These are phyloP conservation scores for Conus ventricosus DNA, from an alignment of 1,140 invertebrate species.

Conservation along the genomic window DNA sequence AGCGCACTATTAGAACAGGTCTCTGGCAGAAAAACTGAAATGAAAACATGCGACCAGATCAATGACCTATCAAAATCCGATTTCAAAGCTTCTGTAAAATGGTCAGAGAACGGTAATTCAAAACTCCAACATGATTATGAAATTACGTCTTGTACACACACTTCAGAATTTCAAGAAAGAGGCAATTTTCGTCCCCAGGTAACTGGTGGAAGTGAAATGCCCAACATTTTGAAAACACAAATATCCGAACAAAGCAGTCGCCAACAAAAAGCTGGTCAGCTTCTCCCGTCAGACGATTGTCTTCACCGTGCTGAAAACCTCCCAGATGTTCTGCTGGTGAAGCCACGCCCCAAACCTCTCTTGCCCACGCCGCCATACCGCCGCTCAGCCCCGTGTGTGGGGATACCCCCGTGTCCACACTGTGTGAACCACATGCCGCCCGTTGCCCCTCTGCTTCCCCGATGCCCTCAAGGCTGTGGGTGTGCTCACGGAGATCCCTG, in stretches of 20 bases:
- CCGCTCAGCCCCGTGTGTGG: background rate
- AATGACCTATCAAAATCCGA: too few species aligned
- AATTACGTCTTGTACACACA: background rate
- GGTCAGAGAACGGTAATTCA: too few species aligned
- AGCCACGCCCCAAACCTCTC: background rate
- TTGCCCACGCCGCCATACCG: background rate
- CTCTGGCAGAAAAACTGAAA: too few species aligned
- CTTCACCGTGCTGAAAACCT: too few species aligned
- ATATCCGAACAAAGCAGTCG: background rate
- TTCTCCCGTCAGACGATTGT: too few species aligned
- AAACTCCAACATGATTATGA: background rate
- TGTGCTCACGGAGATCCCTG: background rate
- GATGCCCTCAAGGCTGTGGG: background rate
- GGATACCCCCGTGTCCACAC: background rate
- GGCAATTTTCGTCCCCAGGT: background rate
- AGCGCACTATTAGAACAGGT: too few species aligned
- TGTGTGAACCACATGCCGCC: background rate
- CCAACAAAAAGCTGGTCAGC: background rate
- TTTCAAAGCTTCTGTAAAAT: too few species aligned
- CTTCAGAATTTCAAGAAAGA: background rate
- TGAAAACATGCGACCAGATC: too few species aligned
- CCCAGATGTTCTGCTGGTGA: background rate
- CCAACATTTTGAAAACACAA: background rate
- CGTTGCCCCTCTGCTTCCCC: background rate
- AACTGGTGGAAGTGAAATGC: background rate